A percentile compares a stretch with the other conserved stretches of the same genome.
phyloP scores from a whole-genome alignment of 2,113 vertebrate genomes.

The Herpailurus yagouaroundi region DNA sequence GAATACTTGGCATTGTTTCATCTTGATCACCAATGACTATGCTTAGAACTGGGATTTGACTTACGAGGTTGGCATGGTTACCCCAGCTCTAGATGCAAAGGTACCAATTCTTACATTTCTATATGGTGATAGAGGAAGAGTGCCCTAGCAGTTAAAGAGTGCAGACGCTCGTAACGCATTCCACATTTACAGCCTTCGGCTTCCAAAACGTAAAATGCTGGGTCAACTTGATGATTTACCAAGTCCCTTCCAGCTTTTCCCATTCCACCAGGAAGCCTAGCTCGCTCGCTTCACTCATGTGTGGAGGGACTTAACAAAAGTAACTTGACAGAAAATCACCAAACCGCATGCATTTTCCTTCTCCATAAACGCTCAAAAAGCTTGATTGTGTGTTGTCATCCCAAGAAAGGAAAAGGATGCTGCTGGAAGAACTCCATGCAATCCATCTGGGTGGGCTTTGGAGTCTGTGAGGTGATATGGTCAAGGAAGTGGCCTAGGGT shows the following conservation, averaged over 20 bases:
- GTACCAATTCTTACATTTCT: neutral
- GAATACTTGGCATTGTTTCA: neutral
- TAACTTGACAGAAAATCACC: constrained; percentile 81
- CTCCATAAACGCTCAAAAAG: constrained; percentile 53
- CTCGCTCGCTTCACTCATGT: neutral
- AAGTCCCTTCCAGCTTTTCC: neutral
- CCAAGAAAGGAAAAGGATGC: constrained; percentile 72
- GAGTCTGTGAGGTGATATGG: constrained; percentile 69
- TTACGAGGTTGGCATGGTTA: neutral
- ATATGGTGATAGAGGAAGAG: neutral
- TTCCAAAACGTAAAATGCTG: neutral
- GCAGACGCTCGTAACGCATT: neutral
- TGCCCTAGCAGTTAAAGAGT: neutral
- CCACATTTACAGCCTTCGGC: neutral
- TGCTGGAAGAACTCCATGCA: constrained; percentile 64
- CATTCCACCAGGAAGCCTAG: neutral
- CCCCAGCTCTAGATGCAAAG: neutral
- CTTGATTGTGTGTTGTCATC: constrained; percentile 82
- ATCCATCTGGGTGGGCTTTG: constrained; percentile 80
- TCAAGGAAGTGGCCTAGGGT: constrained; percentile 71
- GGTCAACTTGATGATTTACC: neutral
- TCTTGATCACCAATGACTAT: neutral
- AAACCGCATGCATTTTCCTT: constrained; percentile 71
- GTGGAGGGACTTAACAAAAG: constrained; percentile 71
- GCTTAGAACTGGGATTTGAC: neutral